Evolutionary conservation across 2,888 invertebrate species (phyloP), one percentile per base, ranked within the genome.

Genomic region (Lepidonotus clava): DNA sequence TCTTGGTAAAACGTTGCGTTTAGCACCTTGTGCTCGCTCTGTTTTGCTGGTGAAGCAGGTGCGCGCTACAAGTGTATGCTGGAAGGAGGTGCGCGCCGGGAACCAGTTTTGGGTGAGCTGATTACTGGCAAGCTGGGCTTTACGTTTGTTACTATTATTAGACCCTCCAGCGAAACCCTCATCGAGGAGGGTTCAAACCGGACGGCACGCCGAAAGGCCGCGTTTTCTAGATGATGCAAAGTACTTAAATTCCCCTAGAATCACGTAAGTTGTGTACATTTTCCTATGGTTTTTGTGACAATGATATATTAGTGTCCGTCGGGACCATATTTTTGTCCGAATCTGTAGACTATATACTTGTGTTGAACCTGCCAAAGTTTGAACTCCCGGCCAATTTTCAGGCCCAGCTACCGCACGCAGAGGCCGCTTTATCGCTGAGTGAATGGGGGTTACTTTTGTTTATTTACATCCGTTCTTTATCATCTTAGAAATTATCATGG

Each of bases 121-220:
- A 11, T 46, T 18, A 46, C 46, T 11, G 46, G 8, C 18, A 11
- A 46, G 18, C 46, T 46, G 46, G 8, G 18, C 8, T 46, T 8
- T 46, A 46, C 18, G 46, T 8, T 46, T 46, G 56, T 36, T 6
- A 36, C n/a, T n/a, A n/a, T n/a, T n/a, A n/a, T n/a, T n/a, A n/a
- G n/a, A n/a, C n/a, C n/a, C n/a, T 36, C 36, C 71, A 34, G 71
- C 71, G 71, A 38, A 71, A 71, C 71, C 71, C 71, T 71, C 71
- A 8, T 1, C 34, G 5, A 24, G 14, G 38, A 71, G 71, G 71
- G 71, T 36, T 71, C 11, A n/a, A 34, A 11, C n/a, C 38, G 71
- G 38, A 71, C 34, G 11, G 14, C 11, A 71, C 34, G 71, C 36
- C 36, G 71, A 71, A 71, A 71, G 34, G 71, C 71, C n/a, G 71